phyloP scores from a whole-genome alignment of 2,113 vertebrate species.

The Seriola dumerili region DNA sequence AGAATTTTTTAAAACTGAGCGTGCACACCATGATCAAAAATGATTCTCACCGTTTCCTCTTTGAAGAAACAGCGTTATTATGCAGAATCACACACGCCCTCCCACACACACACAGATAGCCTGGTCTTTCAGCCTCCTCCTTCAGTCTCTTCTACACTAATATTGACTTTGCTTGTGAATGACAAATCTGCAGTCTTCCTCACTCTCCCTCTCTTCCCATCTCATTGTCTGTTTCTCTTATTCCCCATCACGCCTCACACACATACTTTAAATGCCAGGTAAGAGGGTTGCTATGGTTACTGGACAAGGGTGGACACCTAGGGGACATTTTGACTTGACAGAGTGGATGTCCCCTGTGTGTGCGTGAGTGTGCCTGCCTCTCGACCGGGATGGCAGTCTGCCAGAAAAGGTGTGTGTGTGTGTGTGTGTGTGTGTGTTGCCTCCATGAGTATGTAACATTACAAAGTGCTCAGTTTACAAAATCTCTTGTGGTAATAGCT shows the following conservation, averaged over 20 bases:
- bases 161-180: constrained; percentile 75
- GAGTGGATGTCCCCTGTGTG: constrained; percentile 59
- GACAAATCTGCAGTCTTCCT: constrained; percentile 59
- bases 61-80: constrained; percentile 18
- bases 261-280: constrained; percentile 81
- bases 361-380: constrained; percentile 27
- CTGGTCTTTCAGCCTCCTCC: constrained; percentile 30
- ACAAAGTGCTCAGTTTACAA: constrained; percentile 35
- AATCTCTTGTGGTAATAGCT: constrained; percentile 30
- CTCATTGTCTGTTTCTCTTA: constrained; percentile 72
- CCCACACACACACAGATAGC: constrained; percentile 13
- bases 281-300: constrained; percentile 85
- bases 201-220: constrained; percentile 32
- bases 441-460: constrained; percentile 16
- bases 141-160: constrained; percentile 70
- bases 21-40: constrained; percentile 1
- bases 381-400: constrained; percentile 12
- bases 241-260: constrained; percentile 67
- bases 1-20: constrained; percentile 2
- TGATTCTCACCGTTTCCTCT: constrained; percentile 1
- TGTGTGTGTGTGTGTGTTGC: constrained; percentile 13
- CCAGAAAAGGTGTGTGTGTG: constrained; percentile 28
- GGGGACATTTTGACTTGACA: constrained; percentile 68
- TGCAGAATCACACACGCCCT: constrained; percentile 41
- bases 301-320: constrained; percentile 70